Conservation (phyloP, 2,888 invertebrate genomes). For the Spodoptera picta region DNA sequence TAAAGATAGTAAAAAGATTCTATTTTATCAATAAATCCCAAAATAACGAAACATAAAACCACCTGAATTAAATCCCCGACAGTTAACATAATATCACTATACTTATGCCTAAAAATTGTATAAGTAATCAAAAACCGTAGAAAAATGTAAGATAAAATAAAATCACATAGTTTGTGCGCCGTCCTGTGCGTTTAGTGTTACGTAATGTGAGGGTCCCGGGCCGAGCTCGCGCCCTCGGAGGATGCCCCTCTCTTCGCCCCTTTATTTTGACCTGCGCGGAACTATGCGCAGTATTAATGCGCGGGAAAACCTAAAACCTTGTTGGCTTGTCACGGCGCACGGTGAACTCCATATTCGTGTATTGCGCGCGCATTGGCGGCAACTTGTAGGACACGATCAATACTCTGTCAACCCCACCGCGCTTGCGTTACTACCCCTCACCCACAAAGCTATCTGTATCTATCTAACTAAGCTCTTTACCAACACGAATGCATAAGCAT, state of each 20-base stretch:
- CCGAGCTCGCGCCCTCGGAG: constrained; percentile 68
- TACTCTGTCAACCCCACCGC: constrained; percentile 50
- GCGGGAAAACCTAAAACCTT: constrained; percentile 55
- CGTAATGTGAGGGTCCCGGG: constrained; percentile 85
- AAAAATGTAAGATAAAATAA: constrained; percentile 83
- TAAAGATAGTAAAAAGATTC: constrained; percentile 3
- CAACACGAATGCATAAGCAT: constrained; percentile 73
- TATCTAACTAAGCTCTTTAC: constrained; percentile 52
- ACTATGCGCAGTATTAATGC: constrained; percentile 55
- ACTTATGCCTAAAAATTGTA: constrained; percentile 86
- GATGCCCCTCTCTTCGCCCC: constrained; percentile 64
- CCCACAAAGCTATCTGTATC: constrained; percentile 52
- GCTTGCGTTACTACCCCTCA: constrained; percentile 57
- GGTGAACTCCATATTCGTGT: constrained; percentile 10
- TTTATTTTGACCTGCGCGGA: constrained; percentile 62
- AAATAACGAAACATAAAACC: constrained; percentile 68
- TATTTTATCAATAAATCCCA: constrained; percentile 64
- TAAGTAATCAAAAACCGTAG: constrained; percentile 83
- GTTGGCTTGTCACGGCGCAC: constrained; percentile 18
- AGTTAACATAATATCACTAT: constrained; percentile 82
- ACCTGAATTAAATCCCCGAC: constrained; percentile 77
- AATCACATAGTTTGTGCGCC: constrained; percentile 89
- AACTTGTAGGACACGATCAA: constrained; percentile 54
- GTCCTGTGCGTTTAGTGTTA: constrained; percentile 88
- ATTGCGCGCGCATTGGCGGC: constrained; percentile 47